These are phyloP conservation scores for Steinernema hermaphroditum DNA, from an alignment of 2,888 invertebrate species.

Conservation along the genomic window DNA sequence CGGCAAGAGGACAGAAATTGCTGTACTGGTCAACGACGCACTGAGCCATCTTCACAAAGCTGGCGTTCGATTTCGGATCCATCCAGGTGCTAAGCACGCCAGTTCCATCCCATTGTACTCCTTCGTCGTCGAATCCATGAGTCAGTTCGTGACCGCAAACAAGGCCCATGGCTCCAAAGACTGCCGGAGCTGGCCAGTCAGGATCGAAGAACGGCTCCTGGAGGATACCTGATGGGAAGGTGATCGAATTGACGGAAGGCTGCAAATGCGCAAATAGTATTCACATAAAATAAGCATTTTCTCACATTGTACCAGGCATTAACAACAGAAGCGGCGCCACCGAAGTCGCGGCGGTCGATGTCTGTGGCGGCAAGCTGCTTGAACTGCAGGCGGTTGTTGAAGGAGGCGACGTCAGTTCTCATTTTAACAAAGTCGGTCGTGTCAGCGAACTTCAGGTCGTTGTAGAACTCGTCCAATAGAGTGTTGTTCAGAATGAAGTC, in stretches of 20 bases:
- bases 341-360: constrained; percentile 33
- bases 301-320: constrained; percentile 37
- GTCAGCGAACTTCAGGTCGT: constrained; percentile 39
- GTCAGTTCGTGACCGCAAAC: constrained; percentile 47
- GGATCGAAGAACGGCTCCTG: constrained; percentile 52
- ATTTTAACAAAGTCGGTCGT: constrained; percentile 32
- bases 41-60: constrained; percentile 48
- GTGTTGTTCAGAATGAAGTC: constrained; percentile 58
- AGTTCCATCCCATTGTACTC: constrained; percentile 49
- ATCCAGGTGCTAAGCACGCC: constrained; percentile 48
- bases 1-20: constrained; percentile 36
- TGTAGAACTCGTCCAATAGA: constrained; percentile 42
- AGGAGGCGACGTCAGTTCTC: background rate
- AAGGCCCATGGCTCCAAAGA: constrained; percentile 46
- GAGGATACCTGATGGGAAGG: constrained; percentile 46
- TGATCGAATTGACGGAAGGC: constrained; percentile 44
- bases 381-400: constrained; percentile 11
- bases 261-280: constrained; percentile 2
- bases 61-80: constrained; percentile 35
- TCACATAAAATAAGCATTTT: background rate
- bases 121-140: constrained; percentile 47
- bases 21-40: constrained; percentile 50
- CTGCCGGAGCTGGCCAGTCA: constrained; percentile 64
- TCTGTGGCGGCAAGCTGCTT: background rate
- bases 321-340: constrained; percentile 28